Base-by-base conservation (phyloP, 2,797 vertebrate genomes). In the Sebastes aleutianus region DNA sequence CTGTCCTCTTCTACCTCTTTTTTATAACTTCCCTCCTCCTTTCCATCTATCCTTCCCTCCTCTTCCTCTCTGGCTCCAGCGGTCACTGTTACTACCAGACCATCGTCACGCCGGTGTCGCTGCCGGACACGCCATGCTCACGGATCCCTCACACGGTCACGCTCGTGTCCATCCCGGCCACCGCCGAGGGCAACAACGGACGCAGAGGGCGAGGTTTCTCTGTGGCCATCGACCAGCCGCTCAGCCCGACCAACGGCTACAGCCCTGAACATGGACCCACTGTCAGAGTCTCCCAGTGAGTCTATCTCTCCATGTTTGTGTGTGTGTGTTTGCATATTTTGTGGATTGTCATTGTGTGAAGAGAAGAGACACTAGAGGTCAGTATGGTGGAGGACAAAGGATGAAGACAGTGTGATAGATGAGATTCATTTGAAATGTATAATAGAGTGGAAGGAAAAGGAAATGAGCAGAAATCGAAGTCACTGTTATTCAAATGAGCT, bases 1-100 rank as follows among this genome's bases (percentile, higher is more conserved):
- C 32, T 83, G 1, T 26, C 11, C 16, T 29, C 8, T 18, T 7
- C 13, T 16, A 13, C 5, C 20, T 56, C 34, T 34, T 69, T 53
- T 29, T 61, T 10, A 22, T 9, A 34, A 58, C 18, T n/a, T 36
- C 24, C 11, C 5, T 39, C 34, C 31, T 54, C 24, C 9, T 62
- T n/a, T 14, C 20, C 29, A 2, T 54, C 10, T 39, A 2, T 50
- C 29, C 3, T 54, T 61, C 18, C 61, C 61, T 70, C 6, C 39
- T 58, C 50, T 54, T 31, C 50, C 54, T 3, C 78, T 67, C 26
- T 68, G 64, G 3, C 54, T 84, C 20, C 89, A 99, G 98, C 0
- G 98, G 98, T 5, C 97, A 96, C 79, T 99, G 98, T 88, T 99
- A 99, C 95, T 99, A 98, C 92, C 97, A 98, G 95, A 97, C 96